Percentiles rank a stretch among this genome's conserved stretches.
phyloP scores from a whole-genome alignment of 2,797 vertebrate genomes.

The Ctenosaura bakeri region DNA sequence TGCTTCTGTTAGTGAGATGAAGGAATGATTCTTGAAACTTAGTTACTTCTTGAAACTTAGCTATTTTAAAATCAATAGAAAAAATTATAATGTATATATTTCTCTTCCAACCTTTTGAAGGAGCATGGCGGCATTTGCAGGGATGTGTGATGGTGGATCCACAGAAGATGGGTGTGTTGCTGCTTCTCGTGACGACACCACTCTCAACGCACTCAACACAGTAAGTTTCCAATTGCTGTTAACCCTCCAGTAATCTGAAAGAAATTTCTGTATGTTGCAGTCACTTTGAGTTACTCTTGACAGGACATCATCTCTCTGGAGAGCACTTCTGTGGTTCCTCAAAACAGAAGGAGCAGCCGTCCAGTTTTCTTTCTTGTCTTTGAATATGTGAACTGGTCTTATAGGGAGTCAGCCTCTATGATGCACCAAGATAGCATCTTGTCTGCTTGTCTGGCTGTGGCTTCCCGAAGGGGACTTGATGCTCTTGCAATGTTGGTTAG shows the following conservation, averaged over 20 bases:
- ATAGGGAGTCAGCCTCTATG: neutral
- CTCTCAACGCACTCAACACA: constrained; percentile 97
- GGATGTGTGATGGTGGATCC: constrained; percentile 99
- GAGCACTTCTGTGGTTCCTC: neutral
- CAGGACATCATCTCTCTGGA: neutral
- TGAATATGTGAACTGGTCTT: neutral
- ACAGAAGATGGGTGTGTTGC: constrained; percentile 98
- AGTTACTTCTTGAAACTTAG: neutral
- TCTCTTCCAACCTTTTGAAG: constrained; percentile 74
- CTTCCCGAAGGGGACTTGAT: neutral
- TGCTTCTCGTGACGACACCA: constrained; percentile 97
- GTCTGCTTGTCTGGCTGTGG: neutral
- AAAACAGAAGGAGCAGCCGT: neutral
- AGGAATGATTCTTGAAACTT: neutral
- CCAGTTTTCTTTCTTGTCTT: neutral
- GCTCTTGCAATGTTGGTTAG: neutral
- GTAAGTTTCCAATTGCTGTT: constrained; percentile 81
- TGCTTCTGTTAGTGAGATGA: too few species aligned
- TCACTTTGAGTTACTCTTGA: neutral
- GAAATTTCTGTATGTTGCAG: too few species aligned
- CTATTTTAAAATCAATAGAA: too few species aligned
- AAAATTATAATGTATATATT: too few species aligned
- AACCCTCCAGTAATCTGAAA: neutral
- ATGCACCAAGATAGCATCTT: neutral
- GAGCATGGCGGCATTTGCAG: constrained; percentile 99